Conservation (phyloP, 1,140 invertebrate genomes). For the Listronotus oregonensis region DNA sequence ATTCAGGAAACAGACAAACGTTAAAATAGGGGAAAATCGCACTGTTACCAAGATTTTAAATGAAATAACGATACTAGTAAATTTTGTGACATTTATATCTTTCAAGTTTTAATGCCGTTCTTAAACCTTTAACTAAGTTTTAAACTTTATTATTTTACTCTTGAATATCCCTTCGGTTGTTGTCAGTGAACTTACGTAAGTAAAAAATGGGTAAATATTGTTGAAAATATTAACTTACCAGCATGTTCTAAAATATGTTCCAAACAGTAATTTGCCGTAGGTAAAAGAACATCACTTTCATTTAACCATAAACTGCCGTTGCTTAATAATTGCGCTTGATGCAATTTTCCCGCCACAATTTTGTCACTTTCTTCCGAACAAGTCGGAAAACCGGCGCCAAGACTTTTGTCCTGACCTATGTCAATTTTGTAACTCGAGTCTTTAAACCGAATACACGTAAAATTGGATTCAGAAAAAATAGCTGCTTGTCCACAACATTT, state of each 20-base stretch:
- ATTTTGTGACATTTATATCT: too few species aligned
- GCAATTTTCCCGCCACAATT: conserved; percentile 52
- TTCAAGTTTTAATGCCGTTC: too few species aligned
- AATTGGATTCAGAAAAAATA: conserved; percentile 62
- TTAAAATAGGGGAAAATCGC: too few species aligned
- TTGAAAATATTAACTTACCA: conserved; percentile 44
- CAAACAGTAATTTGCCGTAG: conserved; percentile 64
- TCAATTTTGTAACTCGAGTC: conserved; percentile 35
- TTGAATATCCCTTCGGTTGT: too few species aligned
- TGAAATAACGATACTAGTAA: too few species aligned
- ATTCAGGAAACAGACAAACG: too few species aligned
- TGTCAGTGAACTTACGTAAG: too few species aligned
- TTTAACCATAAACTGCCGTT: conserved; percentile 58
- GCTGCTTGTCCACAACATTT: conserved; percentile 66
- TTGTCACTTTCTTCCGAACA: conserved; percentile 53
- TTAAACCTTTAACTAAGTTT: too few species aligned
- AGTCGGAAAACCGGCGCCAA: conserved; percentile 59
- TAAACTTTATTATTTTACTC: too few species aligned
- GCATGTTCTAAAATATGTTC: conserved; percentile 62
- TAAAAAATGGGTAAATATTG: too few species aligned
- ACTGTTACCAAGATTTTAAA: too few species aligned
- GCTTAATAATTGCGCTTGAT: conserved; percentile 56
- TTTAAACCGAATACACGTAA: conserved; percentile 47
- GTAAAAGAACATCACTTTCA: conserved; percentile 53
- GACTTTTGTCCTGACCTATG: conserved; percentile 46